Percentiles rank a stretch among this genome's conserved stretches.
These are phyloP conservation scores for Tenthredo notha DNA, from an alignment of 2,888 invertebrate species.

Conservation along the genomic window DNA sequence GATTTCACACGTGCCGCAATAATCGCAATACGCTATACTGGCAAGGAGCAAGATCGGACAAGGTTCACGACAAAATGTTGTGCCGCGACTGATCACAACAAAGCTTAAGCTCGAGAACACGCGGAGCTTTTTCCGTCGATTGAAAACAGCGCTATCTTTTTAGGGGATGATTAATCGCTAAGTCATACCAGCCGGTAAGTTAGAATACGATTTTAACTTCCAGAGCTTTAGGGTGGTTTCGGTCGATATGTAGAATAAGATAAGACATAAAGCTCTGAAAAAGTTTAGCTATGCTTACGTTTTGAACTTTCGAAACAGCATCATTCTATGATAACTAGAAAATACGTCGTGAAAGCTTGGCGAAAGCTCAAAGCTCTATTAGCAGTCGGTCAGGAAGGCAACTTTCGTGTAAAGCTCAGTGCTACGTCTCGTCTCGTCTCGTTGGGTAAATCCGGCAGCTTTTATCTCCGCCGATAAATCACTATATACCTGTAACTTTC, in stretches of 20 bases:
- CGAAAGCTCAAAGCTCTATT: not conserved
- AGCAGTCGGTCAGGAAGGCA: slow-evolving; percentile 4
- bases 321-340: not conserved
- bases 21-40: not conserved
- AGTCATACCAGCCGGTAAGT: not conserved
- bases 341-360: not conserved
- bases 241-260: not conserved
- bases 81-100: slow-evolving; percentile 64
- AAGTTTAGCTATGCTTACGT: not conserved
- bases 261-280: not conserved
- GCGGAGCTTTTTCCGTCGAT: slow-evolving; percentile 58
- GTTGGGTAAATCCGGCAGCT: not conserved
- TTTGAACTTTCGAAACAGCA: not conserved
- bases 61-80: slow-evolving; percentile 65
- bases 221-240: not conserved
- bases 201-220: not conserved
- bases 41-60: slow-evolving; percentile 57
- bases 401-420: not conserved
- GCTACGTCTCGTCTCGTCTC: not conserved
- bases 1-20: slow-evolving; percentile 21
- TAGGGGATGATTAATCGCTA: slow-evolving; percentile 47
- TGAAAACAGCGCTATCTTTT: slow-evolving; percentile 57
- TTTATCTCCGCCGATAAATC: not conserved
- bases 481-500: not conserved
- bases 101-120: slow-evolving; percentile 61